A percentile compares a stretch with the other conserved stretches of the same genome.
Evolutionary conservation across 1,140 invertebrate species (phyloP).

Genomic region (Tetragnatha versicolor): DNA sequence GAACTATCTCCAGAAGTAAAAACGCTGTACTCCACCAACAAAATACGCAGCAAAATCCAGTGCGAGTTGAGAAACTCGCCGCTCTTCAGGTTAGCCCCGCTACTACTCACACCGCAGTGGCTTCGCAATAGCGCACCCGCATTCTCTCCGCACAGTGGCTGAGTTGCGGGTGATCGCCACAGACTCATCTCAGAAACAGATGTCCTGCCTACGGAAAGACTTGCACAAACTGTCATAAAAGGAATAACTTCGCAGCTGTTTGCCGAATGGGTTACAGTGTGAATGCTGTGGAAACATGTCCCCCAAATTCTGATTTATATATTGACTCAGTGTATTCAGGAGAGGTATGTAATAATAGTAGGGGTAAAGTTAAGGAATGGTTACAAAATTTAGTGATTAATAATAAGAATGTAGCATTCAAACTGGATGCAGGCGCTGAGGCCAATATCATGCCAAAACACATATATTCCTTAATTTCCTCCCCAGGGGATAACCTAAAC

Average conservation of each 20-base stretch:
- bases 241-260: background rate
- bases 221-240: constrained; percentile 5
- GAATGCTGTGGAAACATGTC: background rate
- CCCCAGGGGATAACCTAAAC: background rate
- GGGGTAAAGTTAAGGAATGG: background rate
- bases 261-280: background rate
- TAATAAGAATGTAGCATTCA: constrained; percentile 10
- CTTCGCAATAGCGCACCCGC: no score
- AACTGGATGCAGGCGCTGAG: constrained; percentile 16
- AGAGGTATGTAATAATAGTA: background rate
- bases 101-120: no score
- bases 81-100: no score
- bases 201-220: constrained; percentile 10
- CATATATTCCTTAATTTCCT: background rate
- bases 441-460: constrained; percentile 7
- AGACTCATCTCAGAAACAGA: background rate
- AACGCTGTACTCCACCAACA: no score
- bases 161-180: no score
- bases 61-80: no score
- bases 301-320: background rate
- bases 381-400: background rate
- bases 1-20: no score
- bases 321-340: background rate
- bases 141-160: no score
- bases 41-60: no score